Evolutionary conservation across 2,113 vertebrate genomes (phyloP).

Genomic region (Charina bottae): DNA sequence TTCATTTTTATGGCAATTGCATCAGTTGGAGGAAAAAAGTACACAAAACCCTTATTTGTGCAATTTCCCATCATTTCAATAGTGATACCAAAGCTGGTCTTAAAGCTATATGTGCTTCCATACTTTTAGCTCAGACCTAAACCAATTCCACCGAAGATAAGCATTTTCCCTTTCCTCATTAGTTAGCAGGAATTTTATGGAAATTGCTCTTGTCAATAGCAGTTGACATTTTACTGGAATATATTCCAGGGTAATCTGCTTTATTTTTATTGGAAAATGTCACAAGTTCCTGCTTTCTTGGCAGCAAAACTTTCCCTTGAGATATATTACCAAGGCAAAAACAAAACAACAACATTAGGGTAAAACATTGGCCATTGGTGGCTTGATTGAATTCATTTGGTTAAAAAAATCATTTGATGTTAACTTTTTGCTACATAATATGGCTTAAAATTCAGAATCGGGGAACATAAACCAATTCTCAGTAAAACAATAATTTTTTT

Average conservation of each 20-base stretch:
- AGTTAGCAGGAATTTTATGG: slow-evolving; percentile 46
- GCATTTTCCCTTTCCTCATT: background rate
- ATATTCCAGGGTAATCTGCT: slow-evolving; percentile 29
- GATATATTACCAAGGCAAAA: slow-evolving; percentile 6
- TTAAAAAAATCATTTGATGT: background rate
- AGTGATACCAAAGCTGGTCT: background rate
- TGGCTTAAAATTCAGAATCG: background rate
- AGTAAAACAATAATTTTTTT: background rate
- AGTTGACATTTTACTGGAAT: slow-evolving; percentile 47
- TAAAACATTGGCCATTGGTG: background rate
- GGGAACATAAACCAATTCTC: background rate
- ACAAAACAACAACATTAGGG: background rate
- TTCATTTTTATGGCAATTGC: background rate
- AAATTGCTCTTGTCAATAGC: slow-evolving; percentile 35
- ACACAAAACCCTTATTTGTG: background rate
- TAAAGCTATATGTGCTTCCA: background rate
- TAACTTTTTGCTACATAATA: background rate
- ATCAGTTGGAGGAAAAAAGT: too few species aligned
- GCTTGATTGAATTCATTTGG: background rate
- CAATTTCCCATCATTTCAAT: background rate
- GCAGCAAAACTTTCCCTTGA: slow-evolving; percentile 19
- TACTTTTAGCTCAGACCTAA: background rate
- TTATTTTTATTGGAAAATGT: slow-evolving; percentile 43
- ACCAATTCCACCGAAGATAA: background rate
- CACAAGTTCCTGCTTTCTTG: slow-evolving; percentile 16